A percentile compares a stretch with the other conserved stretches of the same genome.
These are phyloP conservation scores for Watsonalla binaria DNA, from an alignment of 2,888 invertebrate species.

Conservation along the genomic window DNA sequence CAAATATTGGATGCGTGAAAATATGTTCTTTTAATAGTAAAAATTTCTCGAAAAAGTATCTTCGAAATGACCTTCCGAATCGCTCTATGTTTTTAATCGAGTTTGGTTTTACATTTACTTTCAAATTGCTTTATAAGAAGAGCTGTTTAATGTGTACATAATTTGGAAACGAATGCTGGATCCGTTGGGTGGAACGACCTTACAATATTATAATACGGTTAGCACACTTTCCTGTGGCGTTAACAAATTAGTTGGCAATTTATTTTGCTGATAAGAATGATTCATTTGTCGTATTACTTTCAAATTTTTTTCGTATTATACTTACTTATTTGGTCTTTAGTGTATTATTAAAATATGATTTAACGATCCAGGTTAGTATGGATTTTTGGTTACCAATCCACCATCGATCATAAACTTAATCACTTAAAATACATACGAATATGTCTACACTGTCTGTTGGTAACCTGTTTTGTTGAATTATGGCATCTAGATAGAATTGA, in stretches of 20 bases:
- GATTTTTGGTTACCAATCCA: too few species aligned
- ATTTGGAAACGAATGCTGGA: slow-evolving; percentile 36
- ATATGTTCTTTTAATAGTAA: slow-evolving; percentile 64
- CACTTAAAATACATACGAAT: too few species aligned
- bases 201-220: slow-evolving; percentile 32
- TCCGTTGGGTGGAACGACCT: slow-evolving; percentile 22
- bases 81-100: slow-evolving; percentile 19
- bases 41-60: slow-evolving; percentile 36
- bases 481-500: too few species aligned
- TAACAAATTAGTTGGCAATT: slow-evolving; percentile 30
- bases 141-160: slow-evolving; percentile 34
- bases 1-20: slow-evolving; percentile 62
- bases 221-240: slow-evolving; percentile 32
- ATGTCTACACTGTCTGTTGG: too few species aligned
- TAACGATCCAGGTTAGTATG: too few species aligned
- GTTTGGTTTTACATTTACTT: slow-evolving; percentile 28
- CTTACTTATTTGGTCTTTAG: neutral
- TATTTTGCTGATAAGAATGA: slow-evolving; percentile 29
- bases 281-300: slow-evolving; percentile 17
- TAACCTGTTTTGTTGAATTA: too few species aligned
- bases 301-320: slow-evolving; percentile 5
- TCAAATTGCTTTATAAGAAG: slow-evolving; percentile 56
- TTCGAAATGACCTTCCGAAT: slow-evolving; percentile 13
- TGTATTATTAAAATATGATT: too few species aligned
- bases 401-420: too few species aligned